phyloP scores from a whole-genome alignment of 2,797 vertebrate genomes.

The Huso huso region DNA sequence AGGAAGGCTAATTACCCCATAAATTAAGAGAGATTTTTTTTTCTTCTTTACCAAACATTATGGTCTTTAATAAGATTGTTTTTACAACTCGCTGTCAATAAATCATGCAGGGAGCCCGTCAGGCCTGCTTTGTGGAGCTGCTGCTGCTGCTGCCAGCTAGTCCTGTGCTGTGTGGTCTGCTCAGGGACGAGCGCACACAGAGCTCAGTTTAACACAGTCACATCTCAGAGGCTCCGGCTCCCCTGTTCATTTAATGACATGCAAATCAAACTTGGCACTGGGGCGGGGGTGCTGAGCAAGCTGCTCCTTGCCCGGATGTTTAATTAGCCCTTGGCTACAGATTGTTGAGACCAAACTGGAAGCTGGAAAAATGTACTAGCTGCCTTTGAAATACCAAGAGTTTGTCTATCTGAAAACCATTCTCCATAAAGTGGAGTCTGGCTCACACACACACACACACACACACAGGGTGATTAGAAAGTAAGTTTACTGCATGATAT shows the following conservation, averaged over 20 bases:
- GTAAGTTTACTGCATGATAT: no score
- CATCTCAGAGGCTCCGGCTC: not conserved
- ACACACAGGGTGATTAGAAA: no score
- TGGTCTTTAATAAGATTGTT: constrained; percentile 75
- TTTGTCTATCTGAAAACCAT: no score
- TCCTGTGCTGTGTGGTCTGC: not conserved
- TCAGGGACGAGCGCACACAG: not conserved
- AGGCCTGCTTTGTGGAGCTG: constrained; percentile 50
- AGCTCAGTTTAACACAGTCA: not conserved
- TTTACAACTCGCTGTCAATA: constrained; percentile 73
- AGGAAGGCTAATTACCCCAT: constrained; percentile 69
- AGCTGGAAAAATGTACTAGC: no score
- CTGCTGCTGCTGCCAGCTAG: constrained; percentile 14
- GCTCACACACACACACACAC: no score
- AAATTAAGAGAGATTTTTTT: constrained; percentile 59
- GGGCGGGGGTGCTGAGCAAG: not conserved
- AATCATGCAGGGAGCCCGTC: constrained; percentile 60
- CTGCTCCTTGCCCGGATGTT: no score
- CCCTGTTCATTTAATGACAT: not conserved
- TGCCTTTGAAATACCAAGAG: no score
- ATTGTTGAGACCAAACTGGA: no score
- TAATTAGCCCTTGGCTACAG: no score
- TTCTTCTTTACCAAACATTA: constrained; percentile 53
- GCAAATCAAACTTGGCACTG: not conserved
- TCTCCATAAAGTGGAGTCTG: no score